These are phyloP conservation scores for Hemistola chrysoprasaria DNA, from an alignment of 2,888 invertebrate genomes.

Conservation along the genomic window DNA sequence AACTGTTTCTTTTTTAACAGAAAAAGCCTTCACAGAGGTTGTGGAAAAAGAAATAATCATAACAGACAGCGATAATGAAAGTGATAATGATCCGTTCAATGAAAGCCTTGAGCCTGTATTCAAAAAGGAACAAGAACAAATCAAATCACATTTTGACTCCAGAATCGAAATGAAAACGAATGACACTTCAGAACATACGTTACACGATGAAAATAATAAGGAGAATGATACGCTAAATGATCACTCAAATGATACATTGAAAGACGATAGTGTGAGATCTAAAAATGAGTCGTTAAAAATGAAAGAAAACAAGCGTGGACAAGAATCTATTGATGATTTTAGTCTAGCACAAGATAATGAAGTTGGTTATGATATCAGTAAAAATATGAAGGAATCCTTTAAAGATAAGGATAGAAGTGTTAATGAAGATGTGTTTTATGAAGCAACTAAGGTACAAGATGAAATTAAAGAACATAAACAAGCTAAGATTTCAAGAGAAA, in stretches of 20 bases:
- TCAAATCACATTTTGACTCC: conserved; percentile 39
- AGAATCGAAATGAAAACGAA: conserved; percentile 17
- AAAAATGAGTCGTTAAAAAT: conserved; percentile 2
- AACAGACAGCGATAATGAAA: conserved; percentile 53
- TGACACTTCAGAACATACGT: conserved; percentile 19
- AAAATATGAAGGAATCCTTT: conserved; percentile 1
- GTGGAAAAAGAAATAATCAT: conserved; percentile 37
- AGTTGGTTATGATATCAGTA: too few species aligned
- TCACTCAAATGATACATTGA: conserved; percentile 37
- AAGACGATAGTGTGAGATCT: conserved; percentile 33
- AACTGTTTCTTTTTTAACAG: conserved; percentile 36
- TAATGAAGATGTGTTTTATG: conserved; percentile 5
- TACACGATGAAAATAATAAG: conserved; percentile 27
- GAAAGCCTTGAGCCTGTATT: conserved; percentile 66
- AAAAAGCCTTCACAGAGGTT: conserved; percentile 44
- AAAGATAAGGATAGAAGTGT: conserved; percentile 7
- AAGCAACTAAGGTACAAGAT: conserved; percentile 6
- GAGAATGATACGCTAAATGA: conserved; percentile 22
- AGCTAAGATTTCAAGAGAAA: conserved; percentile 5
- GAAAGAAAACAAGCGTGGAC: neutral
- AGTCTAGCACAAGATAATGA: too few species aligned
- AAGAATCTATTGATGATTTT: too few species aligned
- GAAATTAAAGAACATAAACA: neutral
- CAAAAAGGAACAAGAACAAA: conserved; percentile 48
- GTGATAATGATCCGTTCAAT: conserved; percentile 52